Conservation (phyloP, 2,888 invertebrate species). For the Drosophila affinis region DNA sequence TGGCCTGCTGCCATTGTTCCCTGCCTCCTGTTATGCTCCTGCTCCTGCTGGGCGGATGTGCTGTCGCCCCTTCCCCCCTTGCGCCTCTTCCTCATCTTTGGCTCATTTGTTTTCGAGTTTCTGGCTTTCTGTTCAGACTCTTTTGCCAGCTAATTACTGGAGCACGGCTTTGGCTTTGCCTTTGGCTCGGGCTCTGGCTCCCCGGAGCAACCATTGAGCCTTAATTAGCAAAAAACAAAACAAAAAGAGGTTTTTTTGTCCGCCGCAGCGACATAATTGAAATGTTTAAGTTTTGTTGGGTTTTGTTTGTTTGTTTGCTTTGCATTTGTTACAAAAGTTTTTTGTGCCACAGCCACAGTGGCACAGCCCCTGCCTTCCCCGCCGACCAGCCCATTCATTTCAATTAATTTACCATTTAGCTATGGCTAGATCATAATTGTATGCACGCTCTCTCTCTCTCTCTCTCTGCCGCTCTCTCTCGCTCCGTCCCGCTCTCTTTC, state of each 20-base stretch:
- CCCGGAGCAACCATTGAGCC: conserved; percentile 43
- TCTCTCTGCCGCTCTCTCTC: no score
- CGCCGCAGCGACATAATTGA: conserved; percentile 64
- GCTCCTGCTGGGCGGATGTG: conserved; percentile 33
- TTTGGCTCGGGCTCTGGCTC: neutral
- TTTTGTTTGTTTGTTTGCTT: conserved; percentile 14
- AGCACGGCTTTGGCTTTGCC: conserved; percentile 17
- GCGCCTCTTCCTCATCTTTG: conserved; percentile 34
- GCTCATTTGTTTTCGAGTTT: conserved; percentile 65
- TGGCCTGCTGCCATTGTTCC: conserved; percentile 59
- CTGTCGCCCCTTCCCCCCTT: neutral
- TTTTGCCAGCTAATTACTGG: conserved; percentile 61
- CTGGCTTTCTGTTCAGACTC: conserved; percentile 53
- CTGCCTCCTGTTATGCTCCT: conserved; percentile 2
- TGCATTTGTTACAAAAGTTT: conserved; percentile 36
- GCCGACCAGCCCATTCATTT: conserved; percentile 51
- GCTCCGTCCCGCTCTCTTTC: no score
- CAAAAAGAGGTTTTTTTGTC: conserved; percentile 30
- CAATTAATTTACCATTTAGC: conserved; percentile 66
- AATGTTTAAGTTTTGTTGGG: conserved; percentile 64
- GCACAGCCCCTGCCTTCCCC: neutral
- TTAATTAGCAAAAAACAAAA: conserved; percentile 61
- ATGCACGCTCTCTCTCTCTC: conserved; percentile 32
- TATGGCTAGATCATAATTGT: conserved; percentile 53
- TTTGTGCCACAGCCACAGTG: neutral